Conservation (phyloP, 1,140 invertebrate species). For the Polyergus mexicanus region DNA sequence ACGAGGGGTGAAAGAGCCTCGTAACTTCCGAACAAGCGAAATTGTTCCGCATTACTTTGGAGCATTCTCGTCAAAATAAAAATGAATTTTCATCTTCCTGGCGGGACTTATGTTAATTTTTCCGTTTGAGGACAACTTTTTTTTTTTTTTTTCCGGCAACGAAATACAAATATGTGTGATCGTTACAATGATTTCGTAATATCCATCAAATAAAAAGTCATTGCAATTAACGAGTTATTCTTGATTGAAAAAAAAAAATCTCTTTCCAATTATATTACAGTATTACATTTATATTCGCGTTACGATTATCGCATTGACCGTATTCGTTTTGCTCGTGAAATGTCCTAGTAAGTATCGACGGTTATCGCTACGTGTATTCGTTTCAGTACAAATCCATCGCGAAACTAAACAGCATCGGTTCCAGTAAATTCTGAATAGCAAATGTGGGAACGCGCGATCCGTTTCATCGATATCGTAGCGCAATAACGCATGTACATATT, state of each 20-base stretch:
- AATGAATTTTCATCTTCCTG: not conserved
- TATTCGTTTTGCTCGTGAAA: not conserved
- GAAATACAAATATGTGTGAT: not conserved
- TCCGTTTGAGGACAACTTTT: not conserved
- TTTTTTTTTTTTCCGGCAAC: not conserved
- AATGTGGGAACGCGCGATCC: constrained; percentile 50
- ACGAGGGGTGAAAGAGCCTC: constrained; percentile 65
- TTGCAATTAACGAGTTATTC: not conserved
- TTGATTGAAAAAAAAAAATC: not conserved
- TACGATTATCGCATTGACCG: not conserved
- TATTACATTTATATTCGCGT: not conserved
- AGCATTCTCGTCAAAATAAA: constrained; percentile 43
- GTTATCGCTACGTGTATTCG: constrained; percentile 19
- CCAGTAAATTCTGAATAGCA: constrained; percentile 59
- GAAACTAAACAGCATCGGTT: constrained; percentile 45
- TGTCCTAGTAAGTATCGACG: not conserved
- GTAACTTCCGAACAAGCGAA: constrained; percentile 54
- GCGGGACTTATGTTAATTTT: constrained; percentile 3
- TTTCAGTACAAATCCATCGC: constrained; percentile 35
- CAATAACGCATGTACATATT: constrained; percentile 55
- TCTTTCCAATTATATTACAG: not conserved
- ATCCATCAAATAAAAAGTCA: not conserved
- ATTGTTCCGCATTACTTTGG: constrained; percentile 10
- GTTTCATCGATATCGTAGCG: constrained; percentile 43
- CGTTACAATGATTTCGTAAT: not conserved